These are phyloP conservation scores for Hartigia nigra DNA, from an alignment of 2,888 invertebrate genomes.

Conservation along the genomic window DNA sequence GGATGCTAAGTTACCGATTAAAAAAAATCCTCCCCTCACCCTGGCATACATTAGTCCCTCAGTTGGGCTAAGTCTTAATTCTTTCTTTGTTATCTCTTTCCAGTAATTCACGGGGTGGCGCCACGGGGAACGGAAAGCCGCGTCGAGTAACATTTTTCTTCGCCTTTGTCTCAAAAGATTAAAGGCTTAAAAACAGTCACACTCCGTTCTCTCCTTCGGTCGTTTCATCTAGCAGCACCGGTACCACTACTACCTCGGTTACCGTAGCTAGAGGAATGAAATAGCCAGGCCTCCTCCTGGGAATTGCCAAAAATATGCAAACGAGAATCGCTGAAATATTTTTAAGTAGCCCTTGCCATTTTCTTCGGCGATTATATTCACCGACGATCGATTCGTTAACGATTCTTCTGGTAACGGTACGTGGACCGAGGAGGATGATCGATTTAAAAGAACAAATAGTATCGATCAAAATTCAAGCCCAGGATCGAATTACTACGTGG, in stretches of 20 bases:
- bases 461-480: neutral
- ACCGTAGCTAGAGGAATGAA: neutral
- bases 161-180: conserved; percentile 55
- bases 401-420: neutral
- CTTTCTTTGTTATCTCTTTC: conserved; percentile 58
- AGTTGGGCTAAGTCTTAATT: conserved; percentile 54
- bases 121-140: conserved; percentile 29
- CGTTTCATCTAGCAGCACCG: neutral
- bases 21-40: conserved; percentile 16
- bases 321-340: neutral
- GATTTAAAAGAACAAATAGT: neutral
- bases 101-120: conserved; percentile 46
- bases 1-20: conserved; percentile 33
- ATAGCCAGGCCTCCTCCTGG: neutral
- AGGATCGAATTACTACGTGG: conserved; percentile 18
- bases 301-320: conserved; percentile 2
- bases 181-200: conserved; percentile 51
- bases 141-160: conserved; percentile 46
- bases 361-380: neutral
- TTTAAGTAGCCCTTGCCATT: conserved; percentile 4
- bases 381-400: neutral
- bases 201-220: conserved; percentile 22
- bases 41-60: conserved; percentile 51
- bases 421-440: neutral
- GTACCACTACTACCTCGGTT: neutral